Evolutionary conservation across 2,113 vertebrate species (phyloP).

Genomic region (Clupea harengus): DNA sequence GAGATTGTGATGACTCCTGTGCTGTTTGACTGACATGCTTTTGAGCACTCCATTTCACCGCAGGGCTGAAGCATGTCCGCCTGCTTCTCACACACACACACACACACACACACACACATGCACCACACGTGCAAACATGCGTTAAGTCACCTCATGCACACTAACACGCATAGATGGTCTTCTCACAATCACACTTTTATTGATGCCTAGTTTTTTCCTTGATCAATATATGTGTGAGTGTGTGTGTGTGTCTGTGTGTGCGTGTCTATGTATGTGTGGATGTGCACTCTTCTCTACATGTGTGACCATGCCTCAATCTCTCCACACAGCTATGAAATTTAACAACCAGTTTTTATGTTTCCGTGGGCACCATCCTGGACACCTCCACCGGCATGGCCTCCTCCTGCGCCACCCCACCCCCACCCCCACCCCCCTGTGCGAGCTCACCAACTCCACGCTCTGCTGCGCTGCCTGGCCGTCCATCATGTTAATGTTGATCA

Average conservation of each 20-base stretch:
- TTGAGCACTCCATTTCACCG: conserved; percentile 43
- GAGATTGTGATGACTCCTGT: conserved; percentile 40
- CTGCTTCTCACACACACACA: neutral
- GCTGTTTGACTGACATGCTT: conserved; percentile 35
- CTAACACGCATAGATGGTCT: neutral
- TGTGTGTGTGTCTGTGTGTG: neutral
- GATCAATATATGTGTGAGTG: neutral
- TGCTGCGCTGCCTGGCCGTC: conserved; percentile 26
- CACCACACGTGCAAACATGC: neutral
- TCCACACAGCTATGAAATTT: neutral
- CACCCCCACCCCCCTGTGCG: neutral
- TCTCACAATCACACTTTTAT: neutral
- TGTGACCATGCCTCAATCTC: neutral
- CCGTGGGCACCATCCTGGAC: neutral
- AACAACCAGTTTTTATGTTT: neutral
- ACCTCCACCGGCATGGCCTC: neutral
- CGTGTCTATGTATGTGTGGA: neutral
- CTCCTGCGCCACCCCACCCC: neutral
- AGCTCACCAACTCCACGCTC: neutral
- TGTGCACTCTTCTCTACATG: neutral
- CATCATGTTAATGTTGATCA: conserved; percentile 46
- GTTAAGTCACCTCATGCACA: neutral
- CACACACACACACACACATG: neutral
- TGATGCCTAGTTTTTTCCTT: neutral
- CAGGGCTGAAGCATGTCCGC: conserved; percentile 24